These are phyloP conservation scores for Trichonephila clavipes DNA, from an alignment of 1,140 invertebrate genomes.

Conservation along the genomic window DNA sequence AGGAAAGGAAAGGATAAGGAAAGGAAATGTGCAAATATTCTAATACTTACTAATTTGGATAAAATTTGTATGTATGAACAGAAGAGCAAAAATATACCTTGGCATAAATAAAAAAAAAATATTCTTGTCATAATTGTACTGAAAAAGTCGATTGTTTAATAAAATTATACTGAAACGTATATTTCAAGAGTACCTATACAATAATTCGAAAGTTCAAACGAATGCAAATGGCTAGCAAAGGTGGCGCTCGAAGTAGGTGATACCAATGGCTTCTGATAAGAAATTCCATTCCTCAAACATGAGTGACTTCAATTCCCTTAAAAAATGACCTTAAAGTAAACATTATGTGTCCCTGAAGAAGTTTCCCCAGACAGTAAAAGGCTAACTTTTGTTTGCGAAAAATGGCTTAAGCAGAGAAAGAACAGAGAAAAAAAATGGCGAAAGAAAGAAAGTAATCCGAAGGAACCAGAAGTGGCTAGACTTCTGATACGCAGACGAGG, in stretches of 20 bases:
- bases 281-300: slow-evolving; percentile 30
- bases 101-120: too few species aligned
- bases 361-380: slow-evolving; percentile 41
- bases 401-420: slow-evolving; percentile 49
- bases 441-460: slow-evolving; percentile 43
- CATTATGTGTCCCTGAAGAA: slow-evolving; percentile 47
- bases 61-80: too few species aligned
- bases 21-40: too few species aligned
- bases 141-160: too few species aligned
- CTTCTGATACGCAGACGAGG: neutral
- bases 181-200: too few species aligned
- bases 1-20: too few species aligned
- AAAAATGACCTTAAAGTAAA: slow-evolving; percentile 58
- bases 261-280: neutral
- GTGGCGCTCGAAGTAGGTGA: neutral
- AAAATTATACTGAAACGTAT: too few species aligned
- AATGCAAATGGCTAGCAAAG: too few species aligned
- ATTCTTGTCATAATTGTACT: too few species aligned
- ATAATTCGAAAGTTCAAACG: too few species aligned
- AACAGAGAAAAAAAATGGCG: neutral
- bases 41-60: too few species aligned
- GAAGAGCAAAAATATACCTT: too few species aligned
- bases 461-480: neutral
- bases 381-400: slow-evolving; percentile 52
- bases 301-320: slow-evolving; percentile 23